Percentiles rank a stretch among this genome's conserved stretches.
phyloP scores from a whole-genome alignment of 2,113 vertebrate species.

The Turdus rufiventris region DNA sequence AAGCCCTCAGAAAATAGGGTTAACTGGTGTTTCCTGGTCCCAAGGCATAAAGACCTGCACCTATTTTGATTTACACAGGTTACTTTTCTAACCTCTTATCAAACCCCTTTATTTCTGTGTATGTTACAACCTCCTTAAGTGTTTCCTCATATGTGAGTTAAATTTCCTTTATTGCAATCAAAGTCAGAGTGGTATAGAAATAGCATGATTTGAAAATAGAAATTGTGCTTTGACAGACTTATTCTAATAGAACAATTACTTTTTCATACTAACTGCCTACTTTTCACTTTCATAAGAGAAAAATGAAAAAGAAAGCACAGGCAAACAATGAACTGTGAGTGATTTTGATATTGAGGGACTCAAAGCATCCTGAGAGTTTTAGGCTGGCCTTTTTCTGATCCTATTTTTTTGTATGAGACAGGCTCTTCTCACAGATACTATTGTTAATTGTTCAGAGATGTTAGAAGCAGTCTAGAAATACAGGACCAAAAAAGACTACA shows the following conservation, averaged over 20 bases:
- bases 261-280: neutral
- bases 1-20: neutral
- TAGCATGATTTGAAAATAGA: neutral
- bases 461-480: neutral
- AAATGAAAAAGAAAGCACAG: neutral
- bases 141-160: neutral
- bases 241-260: neutral
- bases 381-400: neutral
- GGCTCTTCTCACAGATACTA: neutral
- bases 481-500: neutral
- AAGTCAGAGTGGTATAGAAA: neutral
- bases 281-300: neutral
- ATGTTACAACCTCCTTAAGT: neutral
- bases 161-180: neutral
- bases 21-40: neutral
- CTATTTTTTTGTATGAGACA: neutral
- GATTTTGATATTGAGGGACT: neutral
- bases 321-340: neutral
- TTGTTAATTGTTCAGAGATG: neutral
- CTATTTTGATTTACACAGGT: neutral
- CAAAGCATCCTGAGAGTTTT: neutral
- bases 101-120: neutral
- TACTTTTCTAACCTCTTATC: neutral
- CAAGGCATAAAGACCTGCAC: neutral
- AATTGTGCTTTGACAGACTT: neutral